Base-by-base conservation (phyloP, 2,113 vertebrate species). In the Nesospiza acunhae region DNA sequence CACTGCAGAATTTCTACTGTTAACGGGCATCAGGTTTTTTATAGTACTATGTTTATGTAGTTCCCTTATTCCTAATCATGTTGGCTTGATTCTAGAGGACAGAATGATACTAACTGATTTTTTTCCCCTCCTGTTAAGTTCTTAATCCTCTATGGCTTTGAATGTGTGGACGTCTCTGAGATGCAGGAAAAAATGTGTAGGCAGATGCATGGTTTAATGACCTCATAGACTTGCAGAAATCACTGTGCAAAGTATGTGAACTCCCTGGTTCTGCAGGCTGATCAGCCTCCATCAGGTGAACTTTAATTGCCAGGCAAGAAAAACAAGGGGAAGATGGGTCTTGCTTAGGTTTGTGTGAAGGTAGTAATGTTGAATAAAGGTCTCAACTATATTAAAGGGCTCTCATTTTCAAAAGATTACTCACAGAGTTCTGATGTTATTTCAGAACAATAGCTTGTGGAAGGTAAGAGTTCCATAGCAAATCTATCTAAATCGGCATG, bases 111-210 rank as follows among this genome's bases (percentile, higher is more conserved):
- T 75, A 41, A 72, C 30, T 0, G 0, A 15, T 13, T 44, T n/a
- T 9, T 17, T 7, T 1, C 4, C 1, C 1, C 2, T 7, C 8
- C 15, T 26, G 1, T 19, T 35, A 9, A 31, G 4, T 52, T 89
- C 89, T 77, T 64, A 76, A 49, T 87, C 6, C 15, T 70, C 26
- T 50, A 1, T 13, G 7, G 14, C 42, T 81, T 58, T 77, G 63
- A 24, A 87, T 63, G 33, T 44, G 30, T 52, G 23, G 3, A 35
- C 0, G 0, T 59, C 9, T 58, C 42, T 35, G 49, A 63, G 72
- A n/a, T 22, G 15, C 5, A 58, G 44, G 63, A 64, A 60, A 52
- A 7, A 7, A n/a, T 12, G 8, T 50, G 35, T 78, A 78, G 58
- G 60, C 33, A 87, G 60, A 47, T 33, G 64, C 33, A 19, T 47